Percentiles rank a stretch among this genome's conserved stretches.
Conservation (phyloP, 2,888 invertebrate genomes). For the Pseudoips prasinana region DNA sequence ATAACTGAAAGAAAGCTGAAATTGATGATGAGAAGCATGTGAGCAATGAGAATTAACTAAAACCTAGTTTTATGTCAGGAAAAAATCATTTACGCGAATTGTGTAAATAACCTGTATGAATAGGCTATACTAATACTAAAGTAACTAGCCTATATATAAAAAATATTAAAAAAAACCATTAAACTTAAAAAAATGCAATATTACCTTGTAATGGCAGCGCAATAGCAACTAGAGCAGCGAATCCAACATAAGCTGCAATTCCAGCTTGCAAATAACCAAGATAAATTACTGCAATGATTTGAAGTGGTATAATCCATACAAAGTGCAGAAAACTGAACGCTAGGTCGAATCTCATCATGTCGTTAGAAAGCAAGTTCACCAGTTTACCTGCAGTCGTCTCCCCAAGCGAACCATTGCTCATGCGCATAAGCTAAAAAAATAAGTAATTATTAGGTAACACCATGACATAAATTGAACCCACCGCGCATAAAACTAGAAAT, state of each 20-base stretch:
- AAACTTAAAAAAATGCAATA: too few species aligned
- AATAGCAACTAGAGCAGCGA: slow-evolving; percentile 84
- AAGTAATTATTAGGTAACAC: neutral
- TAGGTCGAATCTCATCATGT: slow-evolving; percentile 92
- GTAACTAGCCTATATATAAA: too few species aligned
- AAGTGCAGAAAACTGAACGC: slow-evolving; percentile 88
- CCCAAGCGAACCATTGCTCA: slow-evolving; percentile 84
- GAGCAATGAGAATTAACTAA: too few species aligned
- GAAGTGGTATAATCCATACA: slow-evolving; percentile 90
- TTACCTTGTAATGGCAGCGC: slow-evolving; percentile 90
- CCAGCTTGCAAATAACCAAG: slow-evolving; percentile 87
- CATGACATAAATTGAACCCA: too few species aligned
- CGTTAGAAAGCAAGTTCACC: slow-evolving; percentile 93
- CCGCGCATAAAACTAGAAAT: too few species aligned
- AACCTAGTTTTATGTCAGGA: too few species aligned
- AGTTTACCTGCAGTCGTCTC: slow-evolving; percentile 94
- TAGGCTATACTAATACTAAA: too few species aligned
- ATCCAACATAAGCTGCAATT: slow-evolving; percentile 85
- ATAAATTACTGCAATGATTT: slow-evolving; percentile 84
- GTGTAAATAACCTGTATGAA: too few species aligned
- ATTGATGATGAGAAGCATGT: too few species aligned
- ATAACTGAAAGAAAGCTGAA: too few species aligned
- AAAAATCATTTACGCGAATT: too few species aligned
- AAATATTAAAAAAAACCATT: too few species aligned
- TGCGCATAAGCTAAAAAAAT: slow-evolving; percentile 71